Conservation (phyloP, 2,888 invertebrate genomes). For the Palloptera scutellata region DNA sequence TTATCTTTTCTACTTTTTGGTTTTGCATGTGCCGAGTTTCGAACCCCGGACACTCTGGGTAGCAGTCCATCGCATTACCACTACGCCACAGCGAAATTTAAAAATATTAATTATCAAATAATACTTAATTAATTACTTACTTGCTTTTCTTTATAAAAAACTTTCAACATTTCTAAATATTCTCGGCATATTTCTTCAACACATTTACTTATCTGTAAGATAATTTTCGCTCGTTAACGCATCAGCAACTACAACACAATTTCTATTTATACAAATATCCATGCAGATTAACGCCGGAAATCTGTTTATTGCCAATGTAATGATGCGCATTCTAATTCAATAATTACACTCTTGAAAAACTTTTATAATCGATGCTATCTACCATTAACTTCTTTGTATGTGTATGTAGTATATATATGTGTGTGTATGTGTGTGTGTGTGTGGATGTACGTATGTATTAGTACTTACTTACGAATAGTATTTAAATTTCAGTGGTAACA, state of each 20-base stretch:
- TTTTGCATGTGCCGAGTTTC: too few relatives aligned
- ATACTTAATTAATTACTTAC: too few relatives aligned
- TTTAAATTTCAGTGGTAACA: too few relatives aligned
- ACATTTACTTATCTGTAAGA: background rate
- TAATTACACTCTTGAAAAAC: slow-evolving; percentile 32
- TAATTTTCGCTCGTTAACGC: slow-evolving; percentile 25
- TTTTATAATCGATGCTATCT: slow-evolving; percentile 21
- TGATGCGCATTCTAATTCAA: slow-evolving; percentile 37
- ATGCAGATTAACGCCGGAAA: slow-evolving; percentile 34
- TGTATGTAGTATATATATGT: background rate
- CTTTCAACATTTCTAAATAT: too few relatives aligned
- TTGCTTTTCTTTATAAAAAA: too few relatives aligned
- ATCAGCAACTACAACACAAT: background rate
- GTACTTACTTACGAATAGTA: slow-evolving; percentile 17
- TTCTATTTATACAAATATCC: background rate
- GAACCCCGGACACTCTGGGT: too few relatives aligned
- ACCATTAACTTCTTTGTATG: too few relatives aligned
- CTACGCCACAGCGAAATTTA: too few relatives aligned
- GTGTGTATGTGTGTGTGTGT: slow-evolving; percentile 13
- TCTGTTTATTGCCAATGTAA: slow-evolving; percentile 37
- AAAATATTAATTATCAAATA: too few relatives aligned
- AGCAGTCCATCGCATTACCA: too few relatives aligned
- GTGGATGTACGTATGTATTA: slow-evolving; percentile 12
- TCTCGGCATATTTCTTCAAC: too few relatives aligned
- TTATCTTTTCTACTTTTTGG: too few relatives aligned